These are phyloP conservation scores for Axis porcinus DNA, from an alignment of 2,113 vertebrate genomes.

Conservation along the genomic window DNA sequence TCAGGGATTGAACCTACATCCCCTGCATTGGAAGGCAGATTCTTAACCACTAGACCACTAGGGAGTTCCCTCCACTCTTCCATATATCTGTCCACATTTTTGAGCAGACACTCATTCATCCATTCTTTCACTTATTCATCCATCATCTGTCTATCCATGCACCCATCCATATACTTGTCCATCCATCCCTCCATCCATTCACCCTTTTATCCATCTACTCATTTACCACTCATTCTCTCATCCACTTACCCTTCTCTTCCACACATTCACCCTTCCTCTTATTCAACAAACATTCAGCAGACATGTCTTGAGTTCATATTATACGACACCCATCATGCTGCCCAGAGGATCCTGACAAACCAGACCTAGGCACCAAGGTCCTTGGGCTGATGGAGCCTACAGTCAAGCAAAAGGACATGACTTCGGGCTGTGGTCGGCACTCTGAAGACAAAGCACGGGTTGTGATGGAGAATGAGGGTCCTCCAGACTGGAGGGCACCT, in stretches of 20 bases:
- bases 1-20: not conserved
- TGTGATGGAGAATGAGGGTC: not conserved
- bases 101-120: not conserved
- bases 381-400: not conserved
- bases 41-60: not conserved
- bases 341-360: accelerated
- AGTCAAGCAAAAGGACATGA: not conserved
- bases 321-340: accelerated
- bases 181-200: no score
- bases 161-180: no score
- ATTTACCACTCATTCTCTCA: not conserved
- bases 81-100: accelerated
- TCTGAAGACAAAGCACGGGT: accelerated
- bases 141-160: not conserved
- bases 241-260: no score
- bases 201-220: not conserved
- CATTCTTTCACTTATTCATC: not conserved
- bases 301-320: not conserved
- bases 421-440: accelerated
- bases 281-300: not conserved
- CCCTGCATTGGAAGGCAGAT: not conserved
- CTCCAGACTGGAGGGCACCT: not conserved
- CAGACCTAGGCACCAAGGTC: accelerated
- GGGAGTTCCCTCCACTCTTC: not conserved
- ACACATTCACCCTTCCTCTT: not conserved